phyloP scores from a whole-genome alignment of 1,140 invertebrate genomes.

The Hesperophylax magnus region DNA sequence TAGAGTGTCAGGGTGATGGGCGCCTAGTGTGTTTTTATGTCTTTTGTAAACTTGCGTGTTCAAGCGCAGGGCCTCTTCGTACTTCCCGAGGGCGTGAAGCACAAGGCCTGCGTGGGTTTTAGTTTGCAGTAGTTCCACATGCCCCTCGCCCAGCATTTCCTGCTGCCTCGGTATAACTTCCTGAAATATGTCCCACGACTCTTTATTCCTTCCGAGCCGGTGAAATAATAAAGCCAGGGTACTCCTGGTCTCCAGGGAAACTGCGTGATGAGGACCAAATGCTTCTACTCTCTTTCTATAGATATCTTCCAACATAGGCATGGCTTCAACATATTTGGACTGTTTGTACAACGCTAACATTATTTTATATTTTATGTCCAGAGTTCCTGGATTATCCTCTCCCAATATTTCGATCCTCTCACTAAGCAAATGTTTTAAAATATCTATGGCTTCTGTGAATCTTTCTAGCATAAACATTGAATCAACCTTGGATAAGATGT shows the following conservation, averaged over 20 bases:
- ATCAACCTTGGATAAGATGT: not conserved
- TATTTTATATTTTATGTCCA: not conserved
- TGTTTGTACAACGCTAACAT: not conserved
- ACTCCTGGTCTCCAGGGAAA: no score
- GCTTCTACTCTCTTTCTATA: not conserved
- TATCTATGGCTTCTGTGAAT: not conserved
- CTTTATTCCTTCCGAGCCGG: not conserved
- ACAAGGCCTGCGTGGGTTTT: not conserved
- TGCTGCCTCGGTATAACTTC: not conserved
- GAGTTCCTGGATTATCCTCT: not conserved
- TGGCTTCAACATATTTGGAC: conserved; percentile 10
- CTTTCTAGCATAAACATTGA: not conserved
- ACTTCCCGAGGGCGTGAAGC: not conserved
- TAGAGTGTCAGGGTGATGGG: not conserved
- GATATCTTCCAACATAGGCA: not conserved
- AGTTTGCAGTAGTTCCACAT: not conserved
- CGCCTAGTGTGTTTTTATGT: not conserved
- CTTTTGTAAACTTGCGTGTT: not conserved
- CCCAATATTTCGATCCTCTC: conserved; percentile 13
- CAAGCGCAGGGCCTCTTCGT: not conserved
- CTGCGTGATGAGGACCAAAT: not conserved
- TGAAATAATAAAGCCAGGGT: not conserved
- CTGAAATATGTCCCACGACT: not conserved
- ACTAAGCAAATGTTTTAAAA: not conserved
- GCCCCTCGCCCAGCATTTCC: not conserved